These are phyloP conservation scores for Bujurquina vittata DNA, from an alignment of 2,113 vertebrate genomes.

Conservation along the genomic window DNA sequence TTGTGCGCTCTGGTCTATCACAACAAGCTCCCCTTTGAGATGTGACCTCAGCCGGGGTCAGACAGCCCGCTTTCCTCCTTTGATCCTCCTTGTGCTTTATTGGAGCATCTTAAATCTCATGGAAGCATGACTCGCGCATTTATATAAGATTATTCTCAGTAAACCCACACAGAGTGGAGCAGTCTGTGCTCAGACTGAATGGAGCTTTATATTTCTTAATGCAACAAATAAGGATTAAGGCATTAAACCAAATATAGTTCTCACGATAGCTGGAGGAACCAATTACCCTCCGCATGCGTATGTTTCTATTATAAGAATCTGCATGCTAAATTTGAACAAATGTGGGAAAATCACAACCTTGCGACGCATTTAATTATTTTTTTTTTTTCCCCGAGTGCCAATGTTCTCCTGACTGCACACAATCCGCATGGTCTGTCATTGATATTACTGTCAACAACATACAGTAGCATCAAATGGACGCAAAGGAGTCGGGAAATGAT, in stretches of 20 bases:
- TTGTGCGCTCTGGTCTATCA: constrained; percentile 38
- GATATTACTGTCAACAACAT: constrained; percentile 16
- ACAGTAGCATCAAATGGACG: constrained; percentile 6
- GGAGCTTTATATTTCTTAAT: constrained; percentile 69
- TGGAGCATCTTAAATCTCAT: constrained; percentile 62
- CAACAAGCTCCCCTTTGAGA: constrained; percentile 44
- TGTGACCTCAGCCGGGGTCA: constrained; percentile 59
- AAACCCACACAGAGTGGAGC: constrained; percentile 61
- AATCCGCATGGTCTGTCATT: background rate
- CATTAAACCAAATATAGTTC: constrained; percentile 72
- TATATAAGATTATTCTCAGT: constrained; percentile 65
- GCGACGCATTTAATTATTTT: constrained; percentile 43
- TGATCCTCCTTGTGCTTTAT: constrained; percentile 59
- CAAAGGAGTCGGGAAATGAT: background rate
- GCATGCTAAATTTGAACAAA: constrained; percentile 60
- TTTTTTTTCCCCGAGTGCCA: constrained; percentile 21
- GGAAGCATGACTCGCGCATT: constrained; percentile 62
- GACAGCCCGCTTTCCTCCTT: constrained; percentile 30
- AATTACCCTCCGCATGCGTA: constrained; percentile 50
- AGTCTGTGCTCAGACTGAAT: constrained; percentile 59
- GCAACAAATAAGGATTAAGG: constrained; percentile 70
- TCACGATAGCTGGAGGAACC: constrained; percentile 58
- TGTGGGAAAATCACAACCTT: constrained; percentile 55
- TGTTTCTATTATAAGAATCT: constrained; percentile 45
- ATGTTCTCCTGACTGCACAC: constrained; percentile 7